These are phyloP conservation scores for Aradus depressus DNA, from an alignment of 2,888 invertebrate species.

Conservation along the genomic window DNA sequence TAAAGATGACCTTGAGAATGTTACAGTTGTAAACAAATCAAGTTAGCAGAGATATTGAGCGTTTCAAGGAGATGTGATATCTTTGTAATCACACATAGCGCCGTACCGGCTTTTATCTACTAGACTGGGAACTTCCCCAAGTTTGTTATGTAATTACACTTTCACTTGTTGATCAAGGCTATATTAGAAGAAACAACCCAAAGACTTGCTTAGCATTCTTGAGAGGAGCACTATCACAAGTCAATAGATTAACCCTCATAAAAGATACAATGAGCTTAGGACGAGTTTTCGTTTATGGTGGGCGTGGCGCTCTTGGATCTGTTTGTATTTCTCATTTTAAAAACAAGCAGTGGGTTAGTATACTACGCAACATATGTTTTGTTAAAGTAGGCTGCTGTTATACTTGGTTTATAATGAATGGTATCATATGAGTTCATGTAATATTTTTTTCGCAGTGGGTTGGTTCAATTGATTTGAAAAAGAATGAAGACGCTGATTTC, in stretches of 20 bases:
- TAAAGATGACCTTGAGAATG: too few relatives aligned
- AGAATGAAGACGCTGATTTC: slow-evolving; percentile 76
- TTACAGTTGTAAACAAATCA: too few relatives aligned
- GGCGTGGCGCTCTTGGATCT: slow-evolving; percentile 87
- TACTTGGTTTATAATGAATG: background rate
- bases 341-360: slow-evolving; percentile 69
- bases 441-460: slow-evolving; percentile 53
- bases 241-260: too few relatives aligned
- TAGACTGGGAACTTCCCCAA: too few relatives aligned
- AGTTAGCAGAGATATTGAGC: too few relatives aligned
- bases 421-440: slow-evolving; percentile 4
- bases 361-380: background rate
- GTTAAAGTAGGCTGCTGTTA: slow-evolving; percentile 7
- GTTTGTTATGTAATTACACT: slow-evolving; percentile 13
- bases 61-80: too few relatives aligned
- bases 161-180: slow-evolving; percentile 7
- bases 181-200: background rate
- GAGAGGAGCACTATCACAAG: too few relatives aligned
- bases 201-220: too few relatives aligned
- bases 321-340: slow-evolving; percentile 82
- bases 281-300: slow-evolving; percentile 85
- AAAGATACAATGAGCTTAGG: slow-evolving; percentile 39
- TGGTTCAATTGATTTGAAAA: slow-evolving; percentile 71
- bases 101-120: too few relatives aligned
- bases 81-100: too few relatives aligned